A percentile compares a stretch with the other conserved stretches of the same genome.
phyloP scores from a whole-genome alignment of 1,140 invertebrate species.

The Neodiprion pinetum region DNA sequence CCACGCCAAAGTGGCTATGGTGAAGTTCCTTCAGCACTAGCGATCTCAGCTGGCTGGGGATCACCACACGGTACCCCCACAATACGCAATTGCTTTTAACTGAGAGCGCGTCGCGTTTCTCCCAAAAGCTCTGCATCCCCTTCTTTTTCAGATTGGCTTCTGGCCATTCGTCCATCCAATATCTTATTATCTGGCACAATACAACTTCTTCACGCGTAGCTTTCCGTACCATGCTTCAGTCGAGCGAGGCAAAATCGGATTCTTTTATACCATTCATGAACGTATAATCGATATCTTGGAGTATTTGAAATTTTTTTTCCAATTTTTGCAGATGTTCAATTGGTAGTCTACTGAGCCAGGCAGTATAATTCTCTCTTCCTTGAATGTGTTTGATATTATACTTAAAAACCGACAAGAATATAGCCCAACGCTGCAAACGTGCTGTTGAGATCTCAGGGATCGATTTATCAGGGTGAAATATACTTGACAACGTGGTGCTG shows the following conservation, averaged over 20 bases:
- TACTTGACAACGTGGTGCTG: slow-evolving; percentile 24
- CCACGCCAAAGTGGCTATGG: slow-evolving; percentile 48
- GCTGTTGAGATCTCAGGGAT: slow-evolving; percentile 41
- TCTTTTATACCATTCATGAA: background rate
- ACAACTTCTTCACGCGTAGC: slow-evolving; percentile 11
- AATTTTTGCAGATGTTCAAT: slow-evolving; percentile 1
- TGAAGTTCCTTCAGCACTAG: slow-evolving; percentile 27
- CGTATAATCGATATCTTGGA: background rate
- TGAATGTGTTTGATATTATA: slow-evolving; percentile 47
- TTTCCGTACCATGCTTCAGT: slow-evolving; percentile 8
- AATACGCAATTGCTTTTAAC: slow-evolving; percentile 35
- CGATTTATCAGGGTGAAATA: slow-evolving; percentile 49
- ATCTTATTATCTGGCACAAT: slow-evolving; percentile 9
- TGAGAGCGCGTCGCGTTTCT: slow-evolving; percentile 20
- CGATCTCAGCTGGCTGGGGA: slow-evolving; percentile 42
- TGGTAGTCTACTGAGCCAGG: slow-evolving; percentile 15
- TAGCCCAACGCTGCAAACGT: slow-evolving; percentile 52
- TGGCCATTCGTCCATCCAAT: slow-evolving; percentile 17
- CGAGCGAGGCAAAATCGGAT: background rate
- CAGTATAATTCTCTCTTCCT: slow-evolving; percentile 35
- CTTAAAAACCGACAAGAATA: slow-evolving; percentile 44
- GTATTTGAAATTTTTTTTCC: background rate
- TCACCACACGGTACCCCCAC: slow-evolving; percentile 43
- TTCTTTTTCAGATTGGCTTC: background rate
- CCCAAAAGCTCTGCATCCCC: background rate